Percentiles rank a stretch among this genome's conserved stretches.
Conservation (phyloP, 2,888 invertebrate species). For the Trichopoda pennipes region DNA sequence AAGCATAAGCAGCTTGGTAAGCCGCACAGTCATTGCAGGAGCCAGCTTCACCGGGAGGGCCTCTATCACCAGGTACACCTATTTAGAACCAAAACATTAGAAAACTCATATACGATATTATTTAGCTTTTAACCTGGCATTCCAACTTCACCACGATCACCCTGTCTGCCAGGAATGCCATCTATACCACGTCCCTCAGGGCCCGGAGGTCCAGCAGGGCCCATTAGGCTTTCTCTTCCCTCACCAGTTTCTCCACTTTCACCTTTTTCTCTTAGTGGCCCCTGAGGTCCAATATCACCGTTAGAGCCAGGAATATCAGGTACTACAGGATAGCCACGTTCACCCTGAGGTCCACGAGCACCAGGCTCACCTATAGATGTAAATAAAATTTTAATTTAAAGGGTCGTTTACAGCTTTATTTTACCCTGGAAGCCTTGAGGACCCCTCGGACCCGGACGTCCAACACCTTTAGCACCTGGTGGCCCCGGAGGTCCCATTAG, state of each 20-base stretch:
- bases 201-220: constrained; percentile 87
- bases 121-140: constrained; percentile 83
- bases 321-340: constrained; percentile 87
- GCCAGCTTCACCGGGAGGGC: constrained; percentile 83
- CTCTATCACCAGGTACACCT: constrained; percentile 85
- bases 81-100: constrained; percentile 65
- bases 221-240: constrained; percentile 84
- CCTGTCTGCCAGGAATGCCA: constrained; percentile 86
- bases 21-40: constrained; percentile 75
- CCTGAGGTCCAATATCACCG: constrained; percentile 82
- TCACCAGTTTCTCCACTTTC: constrained; percentile 87
- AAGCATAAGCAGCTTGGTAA: constrained; percentile 74
- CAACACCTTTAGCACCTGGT: constrained; percentile 85
- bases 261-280: constrained; percentile 86
- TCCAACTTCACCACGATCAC: constrained; percentile 89
- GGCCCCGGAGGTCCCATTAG: constrained; percentile 86
- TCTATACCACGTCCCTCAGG: constrained; percentile 87
- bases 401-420: neutral
- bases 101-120: neutral
- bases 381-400: neutral
- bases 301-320: constrained; percentile 86
- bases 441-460: constrained; percentile 86
- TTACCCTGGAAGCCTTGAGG: constrained; percentile 82
- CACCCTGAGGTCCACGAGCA: constrained; percentile 83
- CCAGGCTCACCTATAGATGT: constrained; percentile 82